These are phyloP conservation scores for Lepidonotus clava DNA, from an alignment of 2,888 invertebrate genomes.

Conservation along the genomic window DNA sequence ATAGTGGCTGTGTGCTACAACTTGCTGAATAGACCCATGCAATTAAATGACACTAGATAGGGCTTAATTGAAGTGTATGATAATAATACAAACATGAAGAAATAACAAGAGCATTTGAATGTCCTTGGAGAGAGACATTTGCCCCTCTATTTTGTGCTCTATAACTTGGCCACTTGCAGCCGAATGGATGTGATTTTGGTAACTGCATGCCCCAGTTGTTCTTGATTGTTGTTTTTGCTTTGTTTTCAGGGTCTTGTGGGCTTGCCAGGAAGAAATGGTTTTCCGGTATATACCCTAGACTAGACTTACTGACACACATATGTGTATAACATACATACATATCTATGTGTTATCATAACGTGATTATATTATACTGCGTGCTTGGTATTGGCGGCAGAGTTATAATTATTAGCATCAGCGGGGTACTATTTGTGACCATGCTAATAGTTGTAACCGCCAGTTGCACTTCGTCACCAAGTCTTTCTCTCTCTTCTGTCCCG, in stretches of 20 bases:
- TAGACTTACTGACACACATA: not conserved
- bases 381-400: constrained; percentile 16
- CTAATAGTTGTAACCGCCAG: constrained; percentile 51
- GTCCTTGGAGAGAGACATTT: not conserved
- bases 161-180: constrained; percentile 2
- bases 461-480: constrained; percentile 32
- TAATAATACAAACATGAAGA: not conserved
- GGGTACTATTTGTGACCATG: not conserved
- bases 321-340: not conserved
- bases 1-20: not conserved
- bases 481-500: constrained; percentile 12
- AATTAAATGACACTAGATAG: not conserved
- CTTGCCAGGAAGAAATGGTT: constrained; percentile 58
- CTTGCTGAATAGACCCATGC: not conserved
- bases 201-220: constrained; percentile 51
- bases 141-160: not conserved
- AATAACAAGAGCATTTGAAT: not conserved
- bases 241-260: constrained; percentile 57
- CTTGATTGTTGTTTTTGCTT: constrained; percentile 39
- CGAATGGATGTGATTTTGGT: not conserved
- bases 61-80: constrained; percentile 19
- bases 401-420: constrained; percentile 44
- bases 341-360: not conserved
- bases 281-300: constrained; percentile 57
- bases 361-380: not conserved